Base-by-base conservation (phyloP, 1,140 invertebrate genomes). In the Spodoptera litura region DNA sequence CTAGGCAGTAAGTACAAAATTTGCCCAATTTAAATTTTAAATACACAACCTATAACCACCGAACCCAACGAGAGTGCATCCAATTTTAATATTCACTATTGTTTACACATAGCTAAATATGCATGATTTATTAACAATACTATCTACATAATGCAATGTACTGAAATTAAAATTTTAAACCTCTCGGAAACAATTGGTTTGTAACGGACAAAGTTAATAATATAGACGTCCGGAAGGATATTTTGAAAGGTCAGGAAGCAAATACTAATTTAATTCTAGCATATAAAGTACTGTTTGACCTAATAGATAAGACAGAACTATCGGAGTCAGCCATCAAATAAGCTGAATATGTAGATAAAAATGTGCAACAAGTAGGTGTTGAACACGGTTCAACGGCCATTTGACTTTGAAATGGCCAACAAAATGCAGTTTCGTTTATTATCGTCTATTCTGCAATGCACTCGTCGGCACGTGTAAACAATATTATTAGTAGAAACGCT, bases 391-490 rank as follows among this genome's bases (percentile, higher is more conserved):
- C 76, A 81, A 75, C 71, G 71, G 35, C 72, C 70, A 66, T 5
- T 20, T 73, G 81, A 82, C 78, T 78, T 80, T 83, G 81, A 80
- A 59, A 79, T 56, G 74, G 52, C 62, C 56, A 58, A 77, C 74
- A 77, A 77, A 77, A 77, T 68, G 61, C 62, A 66, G 59, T 62
- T 56, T 44, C 35, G 15, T 68, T 52, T 77, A 68, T 68, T 68
- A 53, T 49, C 56, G 31, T 61, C 71, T 75, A 75, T 52, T 20
- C 27, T 25, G 38, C 49, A 4, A 52, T 75, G 31, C 27, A 27
- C 20, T 3, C 38, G 38, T 20, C n/a, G 15, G n/a, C n/a, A 44
- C 38, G 38, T n/a, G 58, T 51, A 74, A 62, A 58, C 15, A 27
- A 15, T 74, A 31, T 61, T 74, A 38, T 73, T 61, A 51, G 56